These are phyloP conservation scores for Brachionus asplanchnoidis DNA, from an alignment of 1,140 invertebrate species.

Conservation along the genomic window DNA sequence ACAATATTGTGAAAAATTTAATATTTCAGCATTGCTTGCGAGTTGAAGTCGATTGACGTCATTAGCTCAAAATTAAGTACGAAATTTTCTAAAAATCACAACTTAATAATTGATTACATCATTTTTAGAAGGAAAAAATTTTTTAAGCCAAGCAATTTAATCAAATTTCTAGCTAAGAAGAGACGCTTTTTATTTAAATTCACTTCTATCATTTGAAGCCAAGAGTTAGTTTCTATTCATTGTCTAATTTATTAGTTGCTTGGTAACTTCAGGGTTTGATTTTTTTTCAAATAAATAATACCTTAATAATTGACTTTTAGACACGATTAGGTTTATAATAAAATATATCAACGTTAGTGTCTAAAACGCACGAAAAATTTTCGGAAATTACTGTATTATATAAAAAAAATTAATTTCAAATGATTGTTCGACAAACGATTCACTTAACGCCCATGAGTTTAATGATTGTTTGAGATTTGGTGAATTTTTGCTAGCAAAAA, in stretches of 20 bases:
- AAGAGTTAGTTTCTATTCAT: neutral
- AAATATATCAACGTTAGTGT: neutral
- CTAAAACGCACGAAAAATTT: neutral
- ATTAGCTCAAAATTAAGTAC: neutral
- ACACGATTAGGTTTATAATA: neutral
- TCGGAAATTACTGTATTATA: neutral
- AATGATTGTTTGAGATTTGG: neutral
- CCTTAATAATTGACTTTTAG: neutral
- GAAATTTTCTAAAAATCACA: neutral
- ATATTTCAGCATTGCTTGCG: neutral
- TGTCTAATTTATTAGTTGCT: neutral
- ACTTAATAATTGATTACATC: neutral
- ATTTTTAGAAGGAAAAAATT: neutral
- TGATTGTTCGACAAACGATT: neutral
- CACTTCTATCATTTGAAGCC: neutral
- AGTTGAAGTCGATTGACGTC: neutral
- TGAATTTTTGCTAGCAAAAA: too few species aligned
- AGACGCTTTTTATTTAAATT: neutral
- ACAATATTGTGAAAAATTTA: neutral
- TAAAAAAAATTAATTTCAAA: too few species aligned
- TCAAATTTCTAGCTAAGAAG: neutral
- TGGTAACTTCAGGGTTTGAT: neutral
- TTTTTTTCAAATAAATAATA: neutral
- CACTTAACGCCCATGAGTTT: neutral
- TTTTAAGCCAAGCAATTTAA: neutral